Base-by-base conservation (phyloP, 2,797 vertebrate species). In the Silurus aristotelis region DNA sequence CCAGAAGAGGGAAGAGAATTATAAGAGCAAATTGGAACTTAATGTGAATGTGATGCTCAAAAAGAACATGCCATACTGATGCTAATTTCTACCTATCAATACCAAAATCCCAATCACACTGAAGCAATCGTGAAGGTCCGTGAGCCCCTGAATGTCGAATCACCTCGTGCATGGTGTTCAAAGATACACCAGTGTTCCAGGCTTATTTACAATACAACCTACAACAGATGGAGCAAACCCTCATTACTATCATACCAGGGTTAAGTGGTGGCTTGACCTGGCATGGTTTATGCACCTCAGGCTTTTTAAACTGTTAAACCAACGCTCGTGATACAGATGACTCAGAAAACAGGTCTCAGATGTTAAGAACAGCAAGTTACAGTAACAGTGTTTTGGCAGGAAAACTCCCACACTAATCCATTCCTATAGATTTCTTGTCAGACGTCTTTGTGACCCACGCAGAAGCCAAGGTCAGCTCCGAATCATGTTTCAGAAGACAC, bases 351-450 rank as follows among this genome's bases (percentile, higher is more conserved):
- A 38, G 55, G 55, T 15, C 14, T 25, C 27, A 66, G 64, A 67
- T 38, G 25, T 27, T 20, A 38, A 13, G 56, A 15, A 70, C 52
- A 10, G 9, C 14, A 60, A 83, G 60, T 71, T 83, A 75, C 56
- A 82, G 56, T 55, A 72, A 85, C 79, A 67, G 86, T 63, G 83
- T 82, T 73, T 63, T 52, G 10, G 48, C 10, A 58, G 56, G 72
- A 75, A 67, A 67, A 55, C 72, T 80, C 81, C 84, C 71, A 60
- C 64, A 72, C 56, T 77, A 87, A 87, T 89, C 86, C 38, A 76
- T 80, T 68, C 76, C 63, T 38, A 87, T 87, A 82, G 88, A 89
- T 85, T 87, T 87, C 76, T 78, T 72, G 86, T 87, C 66, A 77
- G 9, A 66, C 80, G 68, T 80, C 58, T 88, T 86, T 58, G 78